Percentiles rank a stretch among this genome's conserved stretches.
These are phyloP conservation scores for Desmodus rotundus DNA, from an alignment of 2,113 vertebrate genomes.

Conservation along the genomic window DNA sequence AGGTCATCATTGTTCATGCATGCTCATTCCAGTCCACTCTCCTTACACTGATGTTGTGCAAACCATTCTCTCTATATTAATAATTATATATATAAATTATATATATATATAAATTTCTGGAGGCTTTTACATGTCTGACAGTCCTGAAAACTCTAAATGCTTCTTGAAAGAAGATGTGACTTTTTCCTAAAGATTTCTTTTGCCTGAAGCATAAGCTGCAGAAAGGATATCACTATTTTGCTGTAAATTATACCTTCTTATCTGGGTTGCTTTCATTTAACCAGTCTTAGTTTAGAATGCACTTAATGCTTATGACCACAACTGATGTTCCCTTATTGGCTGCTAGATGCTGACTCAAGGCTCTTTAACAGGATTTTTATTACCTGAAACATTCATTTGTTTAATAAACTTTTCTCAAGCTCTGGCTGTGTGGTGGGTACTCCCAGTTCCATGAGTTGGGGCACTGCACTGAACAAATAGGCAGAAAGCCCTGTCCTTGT, in stretches of 20 bases:
- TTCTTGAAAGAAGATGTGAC: not conserved
- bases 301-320: not conserved
- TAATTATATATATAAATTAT: no score
- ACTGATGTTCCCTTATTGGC: not conserved
- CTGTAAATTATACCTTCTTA: not conserved
- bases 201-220: not conserved
- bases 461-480: not conserved
- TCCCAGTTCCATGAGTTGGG: not conserved
- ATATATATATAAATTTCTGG: not conserved
- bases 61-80: no score
- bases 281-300: not conserved
- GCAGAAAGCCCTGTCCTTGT: not conserved
- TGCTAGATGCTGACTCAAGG: not conserved
- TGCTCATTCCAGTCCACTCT: no score
- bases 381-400: not conserved
- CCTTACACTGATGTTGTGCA: no score
- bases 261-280: conserved; percentile 3
- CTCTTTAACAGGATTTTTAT: not conserved
- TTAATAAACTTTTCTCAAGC: conserved; percentile 15
- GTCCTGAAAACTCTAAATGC: not conserved
- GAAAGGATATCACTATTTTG: not conserved
- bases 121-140: not conserved
- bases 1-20: no score
- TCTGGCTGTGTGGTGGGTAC: not conserved
- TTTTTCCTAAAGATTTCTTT: not conserved